Base-by-base conservation (phyloP, 2,113 vertebrate genomes). In the Otolemur garnettii region DNA sequence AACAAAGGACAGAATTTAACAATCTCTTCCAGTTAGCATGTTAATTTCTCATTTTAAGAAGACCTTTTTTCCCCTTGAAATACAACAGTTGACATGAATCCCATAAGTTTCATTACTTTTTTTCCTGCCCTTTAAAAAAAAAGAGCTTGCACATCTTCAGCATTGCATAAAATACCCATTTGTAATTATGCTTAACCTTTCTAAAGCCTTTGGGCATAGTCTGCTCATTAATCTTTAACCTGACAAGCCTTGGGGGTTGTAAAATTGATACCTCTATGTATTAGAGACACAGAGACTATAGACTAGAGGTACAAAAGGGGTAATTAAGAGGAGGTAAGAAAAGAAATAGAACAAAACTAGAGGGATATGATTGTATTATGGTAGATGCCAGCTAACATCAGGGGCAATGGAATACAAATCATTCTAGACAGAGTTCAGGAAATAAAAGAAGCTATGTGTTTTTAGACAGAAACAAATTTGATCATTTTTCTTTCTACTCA, bases 101-200 rank as follows among this genome's bases (percentile, higher is more conserved):
- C 97, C 97, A 1, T 79, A 98, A 97, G 80, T 98, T 98, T 97
- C 97, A 96, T 98, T 97, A 93, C 91, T 81, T 97, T 98, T 98
- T 66, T 92, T 71, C 42, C 93, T 59, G 95, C 94, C 42, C 91
- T 93, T 81, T 97, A 95, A 75, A 21, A 92, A 93, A 95, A 82
- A 96, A 68, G 95, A 96, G 97, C 96, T 98, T 98, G 98, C 98
- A 97, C 78, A 98, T 98, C 97, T 98, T 97, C 98, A 97, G 82
- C 93, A 98, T 98, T 98, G 88, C 97, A 98, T 98, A 98, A 98
- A 98, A 98, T 98, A 98, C 97, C 97, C 96, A 98, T 98, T 98
- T 98, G 98, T 98, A 99, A 99, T 99, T 98, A 98, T 97, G 95
- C 98, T 98, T 98, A 98, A 99, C 98, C 98, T 99, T 99, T 98